A percentile compares a stretch with the other conserved stretches of the same genome.
These are phyloP conservation scores for Mormyrops attenuatus DNA, from an alignment of 2,797 vertebrate genomes.

Conservation along the genomic window DNA sequence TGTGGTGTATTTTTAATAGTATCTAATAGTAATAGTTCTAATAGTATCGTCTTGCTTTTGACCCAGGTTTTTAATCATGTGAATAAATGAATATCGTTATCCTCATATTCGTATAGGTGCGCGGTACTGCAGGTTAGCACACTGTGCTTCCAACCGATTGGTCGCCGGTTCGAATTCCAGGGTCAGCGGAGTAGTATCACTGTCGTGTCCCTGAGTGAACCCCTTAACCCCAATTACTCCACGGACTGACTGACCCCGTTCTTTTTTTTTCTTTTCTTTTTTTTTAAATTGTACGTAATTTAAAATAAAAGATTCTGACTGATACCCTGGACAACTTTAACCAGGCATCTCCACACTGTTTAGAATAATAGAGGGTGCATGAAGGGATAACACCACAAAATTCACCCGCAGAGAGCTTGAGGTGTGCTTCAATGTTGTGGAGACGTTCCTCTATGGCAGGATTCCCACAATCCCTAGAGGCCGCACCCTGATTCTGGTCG, in stretches of 20 bases:
- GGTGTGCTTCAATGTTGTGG: constrained; percentile 87
- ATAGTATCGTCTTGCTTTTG: neutral
- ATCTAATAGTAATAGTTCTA: too few species aligned
- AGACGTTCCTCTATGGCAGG: constrained; percentile 85
- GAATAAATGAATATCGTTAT: neutral
- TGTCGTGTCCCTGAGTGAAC: neutral
- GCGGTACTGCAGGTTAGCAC: neutral
- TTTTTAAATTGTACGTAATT: neutral
- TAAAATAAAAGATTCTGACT: neutral
- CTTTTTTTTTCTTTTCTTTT: too few species aligned
- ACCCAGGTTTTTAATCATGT: neutral
- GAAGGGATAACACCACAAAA: neutral
- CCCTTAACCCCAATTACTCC: neutral
- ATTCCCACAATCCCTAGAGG: constrained; percentile 75
- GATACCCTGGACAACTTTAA: neutral
- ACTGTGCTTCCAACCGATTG: neutral
- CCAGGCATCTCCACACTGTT: neutral
- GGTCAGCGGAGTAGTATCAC: neutral
- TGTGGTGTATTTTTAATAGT: neutral
- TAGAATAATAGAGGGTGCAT: neutral
- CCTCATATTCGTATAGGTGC: neutral
- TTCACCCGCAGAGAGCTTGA: constrained; percentile 79
- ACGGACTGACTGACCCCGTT: neutral
- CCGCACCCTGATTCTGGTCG: constrained; percentile 57
- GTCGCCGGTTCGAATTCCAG: neutral